phyloP scores from a whole-genome alignment of 2,797 vertebrate species.

The Labeo calbasu region DNA sequence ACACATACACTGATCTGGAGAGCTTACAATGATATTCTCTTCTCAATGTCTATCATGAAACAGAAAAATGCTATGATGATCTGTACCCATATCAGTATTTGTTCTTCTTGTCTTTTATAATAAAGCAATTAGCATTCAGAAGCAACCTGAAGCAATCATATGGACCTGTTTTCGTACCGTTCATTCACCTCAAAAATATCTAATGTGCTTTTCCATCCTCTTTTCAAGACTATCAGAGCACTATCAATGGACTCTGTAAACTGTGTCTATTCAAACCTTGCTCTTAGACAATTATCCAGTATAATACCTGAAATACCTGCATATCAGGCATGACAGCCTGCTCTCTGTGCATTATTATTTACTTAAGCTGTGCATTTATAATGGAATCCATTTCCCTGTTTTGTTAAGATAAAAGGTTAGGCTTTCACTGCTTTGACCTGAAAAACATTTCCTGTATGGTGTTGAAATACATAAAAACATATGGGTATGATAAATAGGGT shows the following conservation, averaged over 20 bases:
- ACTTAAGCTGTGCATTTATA: conserved; percentile 42
- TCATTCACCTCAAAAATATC: not conserved
- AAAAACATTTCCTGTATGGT: not conserved
- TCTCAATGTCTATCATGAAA: not conserved
- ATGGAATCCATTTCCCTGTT: conserved; percentile 11
- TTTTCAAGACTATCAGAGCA: not conserved
- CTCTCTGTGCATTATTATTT: conserved; percentile 53
- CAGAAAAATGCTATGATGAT: not conserved
- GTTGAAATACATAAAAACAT: not conserved
- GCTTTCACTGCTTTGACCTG: not conserved
- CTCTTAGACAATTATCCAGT: not conserved
- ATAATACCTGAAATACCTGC: conserved; percentile 62
- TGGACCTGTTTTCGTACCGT: not conserved
- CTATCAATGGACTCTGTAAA: conserved; percentile 13
- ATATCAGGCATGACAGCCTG: conserved; percentile 43
- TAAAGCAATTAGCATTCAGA: not conserved
- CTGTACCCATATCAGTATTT: not conserved
- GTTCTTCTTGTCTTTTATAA: not conserved
- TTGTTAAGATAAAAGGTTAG: not conserved
- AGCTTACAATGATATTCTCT: not conserved
- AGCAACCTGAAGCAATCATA: not conserved
- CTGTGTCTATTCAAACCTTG: conserved; percentile 11
- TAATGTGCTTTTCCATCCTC: not conserved
- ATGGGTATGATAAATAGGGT: too few relatives aligned
- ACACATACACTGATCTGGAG: not conserved